phyloP scores from a whole-genome alignment of 2,888 invertebrate genomes.

The Dilophus febrilis region DNA sequence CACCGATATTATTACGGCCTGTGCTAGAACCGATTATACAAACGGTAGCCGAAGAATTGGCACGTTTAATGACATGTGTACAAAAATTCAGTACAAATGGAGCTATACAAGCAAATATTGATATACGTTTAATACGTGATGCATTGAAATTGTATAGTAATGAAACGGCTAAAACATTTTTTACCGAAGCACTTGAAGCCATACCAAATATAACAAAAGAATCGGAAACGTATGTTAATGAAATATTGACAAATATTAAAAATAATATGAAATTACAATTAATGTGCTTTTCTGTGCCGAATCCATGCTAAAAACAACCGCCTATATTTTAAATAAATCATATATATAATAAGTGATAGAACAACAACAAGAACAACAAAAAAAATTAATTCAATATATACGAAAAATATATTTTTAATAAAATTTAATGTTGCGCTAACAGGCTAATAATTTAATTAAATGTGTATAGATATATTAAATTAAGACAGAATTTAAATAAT shows the following conservation, averaged over 20 bases:
- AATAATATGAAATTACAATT: conserved; percentile 51
- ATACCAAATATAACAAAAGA: conserved; percentile 48
- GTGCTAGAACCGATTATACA: conserved; percentile 65
- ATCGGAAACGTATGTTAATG: conserved; percentile 43
- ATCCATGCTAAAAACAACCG: conserved; percentile 5
- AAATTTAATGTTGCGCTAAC: too few species aligned
- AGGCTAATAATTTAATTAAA: too few species aligned
- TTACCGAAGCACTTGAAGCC: conserved; percentile 64
- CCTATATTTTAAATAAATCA: too few species aligned
- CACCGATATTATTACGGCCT: conserved; percentile 57
- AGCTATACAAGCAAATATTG: conserved; percentile 63
- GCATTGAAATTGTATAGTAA: conserved; percentile 47
- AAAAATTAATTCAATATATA: too few species aligned
- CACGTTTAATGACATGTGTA: conserved; percentile 69
- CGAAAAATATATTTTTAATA: too few species aligned
- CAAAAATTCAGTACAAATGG: conserved; percentile 49
- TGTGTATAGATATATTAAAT: too few species aligned
- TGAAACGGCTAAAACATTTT: conserved; percentile 51
- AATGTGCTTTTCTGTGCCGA: conserved; percentile 35
- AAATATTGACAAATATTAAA: conserved; percentile 42
- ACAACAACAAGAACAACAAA: too few species aligned
- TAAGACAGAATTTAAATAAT: too few species aligned
- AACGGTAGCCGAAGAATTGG: conserved; percentile 83
- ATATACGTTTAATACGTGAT: conserved; percentile 49
- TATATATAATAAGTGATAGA: too few species aligned